A percentile compares a stretch with the other conserved stretches of the same genome.
phyloP scores from a whole-genome alignment of 92 coral and sea anemone genomes.

The Porites evermanni region DNA sequence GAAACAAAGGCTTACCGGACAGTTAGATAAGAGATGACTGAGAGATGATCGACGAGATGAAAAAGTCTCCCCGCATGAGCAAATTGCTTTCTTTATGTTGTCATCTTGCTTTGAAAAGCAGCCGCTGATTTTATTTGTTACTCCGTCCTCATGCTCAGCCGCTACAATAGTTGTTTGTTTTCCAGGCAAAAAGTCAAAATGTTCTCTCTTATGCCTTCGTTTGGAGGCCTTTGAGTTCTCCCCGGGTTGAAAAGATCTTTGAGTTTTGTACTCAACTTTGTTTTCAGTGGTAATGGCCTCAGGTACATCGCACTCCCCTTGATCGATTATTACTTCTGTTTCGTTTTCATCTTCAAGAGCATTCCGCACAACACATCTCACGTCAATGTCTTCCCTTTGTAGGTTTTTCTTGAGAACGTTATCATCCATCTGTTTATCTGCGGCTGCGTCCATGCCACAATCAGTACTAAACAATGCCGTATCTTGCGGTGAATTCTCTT shows the following conservation, averaged over 20 bases:
- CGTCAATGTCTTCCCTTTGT: background rate
- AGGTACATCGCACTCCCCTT: background rate
- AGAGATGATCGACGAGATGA: conserved; percentile 10
- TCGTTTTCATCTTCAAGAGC: background rate
- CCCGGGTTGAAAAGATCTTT: background rate
- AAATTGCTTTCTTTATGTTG: background rate
- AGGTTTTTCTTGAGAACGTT: background rate
- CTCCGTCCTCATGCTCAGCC: background rate
- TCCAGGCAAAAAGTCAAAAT: background rate
- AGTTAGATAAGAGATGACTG: conserved; percentile 5
- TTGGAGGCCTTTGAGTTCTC: background rate
- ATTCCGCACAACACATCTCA: background rate
- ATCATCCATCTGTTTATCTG: background rate
- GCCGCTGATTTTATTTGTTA: background rate
- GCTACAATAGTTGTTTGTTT: background rate
- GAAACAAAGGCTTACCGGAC: conserved; percentile 35
- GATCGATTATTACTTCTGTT: background rate
- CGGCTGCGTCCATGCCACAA: background rate
- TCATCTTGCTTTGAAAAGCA: background rate
- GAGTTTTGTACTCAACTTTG: conserved; percentile 5
- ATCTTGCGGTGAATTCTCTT: background rate
- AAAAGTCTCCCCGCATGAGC: conserved; percentile 29
- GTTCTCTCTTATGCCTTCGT: background rate
- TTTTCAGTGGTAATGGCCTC: conserved; percentile 6
- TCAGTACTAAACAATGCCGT: background rate